Base-by-base conservation (phyloP, 2,888 invertebrate species). In the Tetragnatha montana region DNA sequence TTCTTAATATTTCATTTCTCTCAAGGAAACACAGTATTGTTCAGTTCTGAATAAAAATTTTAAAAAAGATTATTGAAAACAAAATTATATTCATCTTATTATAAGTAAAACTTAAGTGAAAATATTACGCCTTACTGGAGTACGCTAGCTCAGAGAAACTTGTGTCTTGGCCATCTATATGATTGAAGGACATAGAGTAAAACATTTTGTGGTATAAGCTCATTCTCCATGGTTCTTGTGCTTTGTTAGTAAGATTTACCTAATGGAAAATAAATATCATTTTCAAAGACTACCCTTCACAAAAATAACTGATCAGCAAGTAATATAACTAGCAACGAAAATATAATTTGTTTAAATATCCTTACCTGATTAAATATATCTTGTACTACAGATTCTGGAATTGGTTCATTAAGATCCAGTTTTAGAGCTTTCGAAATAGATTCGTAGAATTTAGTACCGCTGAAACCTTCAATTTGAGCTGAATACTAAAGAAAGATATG, bases 181-280 rank as follows among this genome's bases (percentile, higher is more conserved):
- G 85, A 14, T 85, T 70, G 76, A 19, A 85, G 19, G 81, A 60
- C 6, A 8, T 22, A 19, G 51, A 35, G 75, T 89, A 89, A 49
- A 85, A 89, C 17, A 89, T 6, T 22, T 70, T 78, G 14, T 76
- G 49, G 12, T 85, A 76, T 21, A 85, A 7, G 50, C 76, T 68
- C 12, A 89, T 10, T 49, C 85, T 22, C 75, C 85, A 78, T 6
- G 19, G 50, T 81, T 80, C 81, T 35, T 75, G 71, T 6, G 80
- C 21, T 14, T 74, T 49, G 50, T 0, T 22, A 6, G 68, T 35
- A 19, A 86, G 7, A 7, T 86, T 60, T 17, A 73, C 70, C 86
- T 35, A 35, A 35, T 35, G 35, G 35, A 35, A 35, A 35, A 35
- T 35, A 35, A 35, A 4, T 35, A 35, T 35, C 4, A 35, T 35